phyloP scores from a whole-genome alignment of 2,888 invertebrate genomes.

The Oligia fasciuncula region DNA sequence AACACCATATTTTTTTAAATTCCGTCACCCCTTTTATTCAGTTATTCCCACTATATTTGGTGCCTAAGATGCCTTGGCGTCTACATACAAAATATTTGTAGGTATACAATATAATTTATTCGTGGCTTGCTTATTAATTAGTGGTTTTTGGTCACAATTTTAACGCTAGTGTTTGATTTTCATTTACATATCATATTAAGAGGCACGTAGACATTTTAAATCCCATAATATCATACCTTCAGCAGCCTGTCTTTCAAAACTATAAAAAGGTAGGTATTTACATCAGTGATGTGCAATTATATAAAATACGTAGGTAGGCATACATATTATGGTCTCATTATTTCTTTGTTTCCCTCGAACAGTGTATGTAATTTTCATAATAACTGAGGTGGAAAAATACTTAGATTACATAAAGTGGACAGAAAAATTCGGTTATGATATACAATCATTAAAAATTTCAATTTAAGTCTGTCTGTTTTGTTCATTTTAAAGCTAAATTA shows the following conservation, averaged over 20 bases:
- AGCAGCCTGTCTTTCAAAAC: not conserved
- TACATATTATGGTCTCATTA: not conserved
- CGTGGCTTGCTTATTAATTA: not conserved
- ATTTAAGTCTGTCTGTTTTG: not conserved
- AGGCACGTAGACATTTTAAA: not conserved
- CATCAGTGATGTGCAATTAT: not conserved
- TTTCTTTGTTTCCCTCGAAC: conserved; percentile 3
- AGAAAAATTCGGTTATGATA: not conserved
- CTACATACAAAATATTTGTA: too few species aligned
- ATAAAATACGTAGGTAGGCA: not conserved
- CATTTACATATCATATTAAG: not conserved
- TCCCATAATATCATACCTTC: conserved; percentile 18
- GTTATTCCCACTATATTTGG: too few species aligned
- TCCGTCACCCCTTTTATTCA: too few species aligned
- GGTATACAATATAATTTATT: too few species aligned
- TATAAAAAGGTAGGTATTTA: not conserved
- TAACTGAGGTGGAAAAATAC: conserved; percentile 18
- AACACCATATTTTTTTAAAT: too few species aligned
- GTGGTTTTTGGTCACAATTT: not conserved
- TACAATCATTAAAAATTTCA: not conserved
- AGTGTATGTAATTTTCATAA: conserved; percentile 13
- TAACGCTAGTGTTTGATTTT: not conserved
- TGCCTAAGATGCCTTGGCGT: not conserved
- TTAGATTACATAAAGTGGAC: not conserved
- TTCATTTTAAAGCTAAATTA: not conserved